Conservation (phyloP, 2,888 invertebrate genomes). For the Campopleginae sp. region DNA sequence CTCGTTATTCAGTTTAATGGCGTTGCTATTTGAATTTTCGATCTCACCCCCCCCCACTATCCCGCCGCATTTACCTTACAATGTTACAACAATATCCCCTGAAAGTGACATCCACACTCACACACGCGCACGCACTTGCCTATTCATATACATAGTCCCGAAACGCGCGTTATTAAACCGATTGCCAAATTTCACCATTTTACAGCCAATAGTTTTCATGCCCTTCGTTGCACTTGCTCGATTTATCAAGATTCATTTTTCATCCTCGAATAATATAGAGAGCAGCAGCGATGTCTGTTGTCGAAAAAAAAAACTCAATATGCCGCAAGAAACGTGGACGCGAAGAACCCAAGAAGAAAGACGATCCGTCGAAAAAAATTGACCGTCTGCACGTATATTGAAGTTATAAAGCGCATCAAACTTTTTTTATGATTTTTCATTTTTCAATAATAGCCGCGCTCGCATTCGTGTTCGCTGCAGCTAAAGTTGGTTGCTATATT, state of each 20-base stretch:
- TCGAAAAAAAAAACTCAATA: background rate
- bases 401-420: background rate
- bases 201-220: background rate
- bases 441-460: background rate
- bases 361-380: background rate
- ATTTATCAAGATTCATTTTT: conserved; percentile 14
- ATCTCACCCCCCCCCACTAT: conserved; percentile 74
- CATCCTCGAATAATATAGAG: background rate
- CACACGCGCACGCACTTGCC: background rate
- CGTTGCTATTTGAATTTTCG: conserved; percentile 83
- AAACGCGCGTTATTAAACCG: conserved; percentile 2
- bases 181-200: conserved; percentile 29
- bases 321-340: background rate
- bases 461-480: background rate
- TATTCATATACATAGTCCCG: background rate
- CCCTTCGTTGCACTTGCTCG: background rate
- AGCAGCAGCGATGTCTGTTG: too few relatives aligned
- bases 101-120: conserved; percentile 23
- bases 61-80: conserved; percentile 63
- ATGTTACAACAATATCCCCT: conserved; percentile 64
- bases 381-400: background rate
- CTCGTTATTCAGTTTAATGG: conserved; percentile 84
- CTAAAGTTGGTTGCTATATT: conserved; percentile 16
- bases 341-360: background rate
- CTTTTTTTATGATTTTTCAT: background rate